phyloP scores from a whole-genome alignment of 2,113 vertebrate genomes.

The Sorex araneus region DNA sequence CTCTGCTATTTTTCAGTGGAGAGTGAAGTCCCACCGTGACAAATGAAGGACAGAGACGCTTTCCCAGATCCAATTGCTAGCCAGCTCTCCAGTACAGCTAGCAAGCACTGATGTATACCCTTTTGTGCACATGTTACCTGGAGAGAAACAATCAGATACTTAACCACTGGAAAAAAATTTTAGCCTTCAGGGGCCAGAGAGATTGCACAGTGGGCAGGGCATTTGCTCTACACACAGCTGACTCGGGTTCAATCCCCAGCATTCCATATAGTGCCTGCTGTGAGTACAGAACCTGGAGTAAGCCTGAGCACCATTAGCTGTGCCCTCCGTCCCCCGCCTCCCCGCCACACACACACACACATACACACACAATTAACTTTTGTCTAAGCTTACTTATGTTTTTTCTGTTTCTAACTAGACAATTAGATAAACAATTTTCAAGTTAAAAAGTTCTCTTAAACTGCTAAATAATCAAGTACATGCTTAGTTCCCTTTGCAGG shows the following conservation, averaged over 20 bases:
- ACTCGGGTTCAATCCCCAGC: no score
- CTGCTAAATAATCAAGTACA: not conserved
- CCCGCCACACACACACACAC: no score
- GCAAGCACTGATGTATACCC: fast-evolving
- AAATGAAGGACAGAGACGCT: not conserved
- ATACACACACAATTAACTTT: not conserved
- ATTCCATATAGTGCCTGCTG: no score
- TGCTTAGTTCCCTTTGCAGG: not conserved
- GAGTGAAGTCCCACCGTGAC: not conserved
- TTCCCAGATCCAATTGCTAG: no score
- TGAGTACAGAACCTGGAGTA: no score
- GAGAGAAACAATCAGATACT: not conserved
- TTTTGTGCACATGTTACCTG: not conserved
- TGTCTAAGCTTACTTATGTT: not conserved
- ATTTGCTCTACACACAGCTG: no score
- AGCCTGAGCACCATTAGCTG: no score
- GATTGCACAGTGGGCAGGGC: no score
- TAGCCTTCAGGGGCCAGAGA: not conserved
- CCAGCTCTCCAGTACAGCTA: fast-evolving
- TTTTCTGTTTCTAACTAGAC: not conserved
- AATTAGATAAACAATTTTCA: not conserved
- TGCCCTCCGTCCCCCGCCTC: no score
- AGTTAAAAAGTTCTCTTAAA: not conserved
- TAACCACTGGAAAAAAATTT: not conserved
- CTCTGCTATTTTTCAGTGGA: not conserved